These are phyloP conservation scores for Lochmaea crataegi DNA, from an alignment of 2,888 invertebrate genomes.

Conservation along the genomic window DNA sequence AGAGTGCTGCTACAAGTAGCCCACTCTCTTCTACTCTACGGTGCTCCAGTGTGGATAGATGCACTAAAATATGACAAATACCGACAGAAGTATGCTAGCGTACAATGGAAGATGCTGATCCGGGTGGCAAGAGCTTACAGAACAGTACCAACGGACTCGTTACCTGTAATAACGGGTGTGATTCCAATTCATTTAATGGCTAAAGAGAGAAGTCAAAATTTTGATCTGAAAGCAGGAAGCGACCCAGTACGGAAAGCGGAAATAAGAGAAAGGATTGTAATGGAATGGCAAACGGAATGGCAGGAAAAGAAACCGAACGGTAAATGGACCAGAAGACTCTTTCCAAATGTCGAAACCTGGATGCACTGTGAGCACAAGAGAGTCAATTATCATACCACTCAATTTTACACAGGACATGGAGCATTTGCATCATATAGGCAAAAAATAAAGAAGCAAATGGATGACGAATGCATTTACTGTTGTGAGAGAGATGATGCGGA, in stretches of 20 bases:
- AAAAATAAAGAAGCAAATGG: too few species aligned
- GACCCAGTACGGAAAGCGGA: neutral
- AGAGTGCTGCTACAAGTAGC: neutral
- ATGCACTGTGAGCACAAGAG: neutral
- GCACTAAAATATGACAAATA: neutral
- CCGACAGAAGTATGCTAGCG: neutral
- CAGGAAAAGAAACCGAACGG: neutral
- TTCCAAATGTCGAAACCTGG: neutral
- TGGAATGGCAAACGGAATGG: neutral
- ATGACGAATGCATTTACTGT: too few species aligned
- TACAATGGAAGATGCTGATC: neutral
- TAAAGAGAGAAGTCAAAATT: too few species aligned
- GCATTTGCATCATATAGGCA: too few species aligned
- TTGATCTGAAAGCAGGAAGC: too few species aligned
- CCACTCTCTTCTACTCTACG: neutral
- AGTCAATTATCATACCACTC: neutral
- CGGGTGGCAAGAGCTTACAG: slow-evolving; percentile 1
- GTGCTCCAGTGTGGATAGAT: neutral
- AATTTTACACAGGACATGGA: too few species aligned
- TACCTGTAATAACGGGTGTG: neutral
- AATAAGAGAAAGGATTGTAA: neutral
- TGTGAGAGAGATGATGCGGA: too few species aligned
- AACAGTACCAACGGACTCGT: neutral
- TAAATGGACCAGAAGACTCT: neutral
- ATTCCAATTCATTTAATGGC: too few species aligned